These are phyloP conservation scores for Prionailurus viverrinus DNA, from an alignment of 2,113 vertebrate genomes.

Conservation along the genomic window DNA sequence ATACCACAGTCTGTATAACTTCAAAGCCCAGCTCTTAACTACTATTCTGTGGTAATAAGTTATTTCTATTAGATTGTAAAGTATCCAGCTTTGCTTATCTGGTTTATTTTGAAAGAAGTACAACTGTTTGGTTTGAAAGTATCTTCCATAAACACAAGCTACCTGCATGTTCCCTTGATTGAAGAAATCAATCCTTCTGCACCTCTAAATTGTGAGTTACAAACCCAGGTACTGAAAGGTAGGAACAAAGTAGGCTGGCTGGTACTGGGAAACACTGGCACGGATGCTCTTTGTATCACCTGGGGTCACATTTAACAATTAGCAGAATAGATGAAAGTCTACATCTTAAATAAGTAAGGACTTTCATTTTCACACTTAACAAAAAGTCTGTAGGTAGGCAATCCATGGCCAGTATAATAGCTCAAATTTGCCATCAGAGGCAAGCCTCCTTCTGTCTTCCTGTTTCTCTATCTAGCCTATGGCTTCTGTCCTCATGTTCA, in stretches of 20 bases:
- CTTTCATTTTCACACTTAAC: background rate
- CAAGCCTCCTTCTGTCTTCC: background rate
- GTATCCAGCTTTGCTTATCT: background rate
- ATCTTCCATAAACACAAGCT: background rate
- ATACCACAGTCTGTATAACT: background rate
- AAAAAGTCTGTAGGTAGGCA: no score
- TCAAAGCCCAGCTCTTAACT: background rate
- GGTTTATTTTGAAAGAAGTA: slow-evolving; percentile 2
- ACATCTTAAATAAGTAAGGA: background rate
- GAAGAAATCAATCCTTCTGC: background rate
- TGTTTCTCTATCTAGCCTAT: background rate
- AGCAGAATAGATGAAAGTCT: background rate
- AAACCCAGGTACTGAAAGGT: background rate
- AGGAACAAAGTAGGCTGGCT: background rate
- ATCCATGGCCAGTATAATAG: no score
- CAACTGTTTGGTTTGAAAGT: background rate
- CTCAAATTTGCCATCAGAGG: background rate
- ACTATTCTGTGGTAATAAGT: background rate
- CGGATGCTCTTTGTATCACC: background rate
- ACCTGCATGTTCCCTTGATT: background rate
- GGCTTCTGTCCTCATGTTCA: background rate
- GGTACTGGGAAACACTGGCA: background rate
- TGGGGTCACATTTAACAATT: background rate
- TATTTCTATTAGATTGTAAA: slow-evolving; percentile 14
- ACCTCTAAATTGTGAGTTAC: background rate